Evolutionary conservation across 2,797 vertebrate genomes (phyloP).

Genomic region (Austrolebias charrua): DNA sequence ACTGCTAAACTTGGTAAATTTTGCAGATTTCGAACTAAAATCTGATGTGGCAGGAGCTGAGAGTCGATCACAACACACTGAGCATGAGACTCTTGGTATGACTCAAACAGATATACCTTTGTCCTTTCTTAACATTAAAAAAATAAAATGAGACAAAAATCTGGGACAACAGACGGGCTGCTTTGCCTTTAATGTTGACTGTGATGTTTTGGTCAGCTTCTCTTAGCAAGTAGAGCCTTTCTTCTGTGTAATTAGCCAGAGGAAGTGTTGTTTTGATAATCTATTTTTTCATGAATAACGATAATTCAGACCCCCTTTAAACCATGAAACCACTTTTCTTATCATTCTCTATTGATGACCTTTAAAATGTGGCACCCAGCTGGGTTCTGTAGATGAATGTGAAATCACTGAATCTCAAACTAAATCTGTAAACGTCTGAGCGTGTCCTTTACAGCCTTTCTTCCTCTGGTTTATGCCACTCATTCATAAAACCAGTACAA

Average conservation of each 20-base stretch:
- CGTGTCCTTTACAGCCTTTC: not conserved
- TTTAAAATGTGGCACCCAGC: slow-evolving; percentile 5
- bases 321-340: slow-evolving; percentile 6
- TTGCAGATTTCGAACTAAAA: too few species aligned
- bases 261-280: slow-evolving; percentile 1
- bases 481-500: too few species aligned
- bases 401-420: not conserved
- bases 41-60: too few species aligned
- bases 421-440: not conserved
- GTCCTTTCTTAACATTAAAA: not conserved
- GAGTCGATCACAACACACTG: too few species aligned
- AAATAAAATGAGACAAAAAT: too few species aligned
- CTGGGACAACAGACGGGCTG: too few species aligned
- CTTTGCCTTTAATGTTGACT: too few species aligned
- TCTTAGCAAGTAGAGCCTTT: slow-evolving; percentile 2
- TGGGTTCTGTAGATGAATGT: slow-evolving; percentile 1
- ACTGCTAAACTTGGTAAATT: too few species aligned
- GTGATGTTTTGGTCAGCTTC: not conserved
- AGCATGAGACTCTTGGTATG: too few species aligned
- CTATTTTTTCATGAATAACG: not conserved
- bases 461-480: not conserved
- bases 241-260: slow-evolving; percentile 10
- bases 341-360: slow-evolving; percentile 10
- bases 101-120: not conserved
- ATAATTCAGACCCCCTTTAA: slow-evolving; percentile 5